Base-by-base conservation (phyloP, 1,140 invertebrate species). In the Tachypleus tridentatus region DNA sequence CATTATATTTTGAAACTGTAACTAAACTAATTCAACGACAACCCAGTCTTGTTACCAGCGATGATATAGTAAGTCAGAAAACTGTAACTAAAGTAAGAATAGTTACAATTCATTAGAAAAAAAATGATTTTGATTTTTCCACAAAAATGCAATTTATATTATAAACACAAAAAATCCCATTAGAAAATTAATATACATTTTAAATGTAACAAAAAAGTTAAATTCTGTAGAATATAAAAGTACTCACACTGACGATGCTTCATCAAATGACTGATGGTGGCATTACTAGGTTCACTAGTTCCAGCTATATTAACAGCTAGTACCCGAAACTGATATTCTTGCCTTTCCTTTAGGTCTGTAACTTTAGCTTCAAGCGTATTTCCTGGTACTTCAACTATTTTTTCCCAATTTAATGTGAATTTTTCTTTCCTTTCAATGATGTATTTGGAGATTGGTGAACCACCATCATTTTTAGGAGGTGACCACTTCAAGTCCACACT, bases 401-500 rank as follows among this genome's bases (percentile, higher is more conserved):
- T 91, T 88, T 70, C 87, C 75, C 79, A 66, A 66, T 81, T 80
- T 72, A 84, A 77, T 58, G 88, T 85, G 86, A 94, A 96, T 60
- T 95, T 91, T 73, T 93, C 89, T 74, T 97, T 90, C 71, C 92
- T 93, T 81, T 98, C 93, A 49, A 98, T 84, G 65, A 97, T 86
- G 73, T 97, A 98, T 74, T 92, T 93, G 71, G 91, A 88, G 76
- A 99, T 91, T 8, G 93, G 89, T 49, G 93, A 87, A 29, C 97
- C 97, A 65, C 96, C 96, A 77, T 99, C 96, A 66, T 79, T 85
- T 60, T 82, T 81, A 47, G 97, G 96, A 11, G 91, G 81, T 1
- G 85, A 84, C 96, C 96, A 99, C 78, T 95, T 93, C 51, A 99
- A 80, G 65, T 91, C 89, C 0, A 94, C 90, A 97, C 93, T 51